Evolutionary conservation across 1,140 invertebrate species (phyloP), one percentile per base, ranked within the genome.

Genomic region (Callitettix versicolor): DNA sequence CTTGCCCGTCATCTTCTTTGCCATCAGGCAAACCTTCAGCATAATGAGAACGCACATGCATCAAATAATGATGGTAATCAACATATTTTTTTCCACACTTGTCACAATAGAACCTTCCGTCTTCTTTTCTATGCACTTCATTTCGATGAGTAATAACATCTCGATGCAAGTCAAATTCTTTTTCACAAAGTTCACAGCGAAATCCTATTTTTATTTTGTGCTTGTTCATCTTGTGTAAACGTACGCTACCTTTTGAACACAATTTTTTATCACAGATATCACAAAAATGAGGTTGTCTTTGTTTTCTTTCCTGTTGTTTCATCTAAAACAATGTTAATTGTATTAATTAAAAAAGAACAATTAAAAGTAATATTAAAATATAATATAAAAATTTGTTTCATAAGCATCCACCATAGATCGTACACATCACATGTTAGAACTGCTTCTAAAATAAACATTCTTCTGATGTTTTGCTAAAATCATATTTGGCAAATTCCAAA

Each of bases 191-290:
- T 18, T 55, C 53, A 38, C 53, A 55, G 20, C 11, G 14, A 38
- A 55, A 55, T 17, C 22, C 18, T 9, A 55, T 20, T 22, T 47
- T 55, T 6, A 41, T 7, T 22, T 55, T 44, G 17, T 55, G 53
- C 17, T 43, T 33, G 7, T 47, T 55, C 41, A 34, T 15, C 15
- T 46, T 55, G 42, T 55, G 53, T 21, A 55, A 12, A 11, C 53
- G 36, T 20, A 55, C 22, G n/a, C n/a, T 47, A 18, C 42, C 53
- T 33, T 38, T 44, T n/a, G 42, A 55, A 21, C 9, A 34, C 24
- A 55, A 20, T 47, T 55, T 44, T 55, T 55, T 55, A 46, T 20
- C n/a, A 47, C 53, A 55, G 3, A 47, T 46, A 36, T 55, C 53
- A 47, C 53, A 55, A 15, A 33, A 6, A 26, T 53, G 53, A 30